Evolutionary conservation across 2,113 vertebrate species (phyloP), one percentile per base, ranked within the genome.

Genomic region (Nicator chloris): DNA sequence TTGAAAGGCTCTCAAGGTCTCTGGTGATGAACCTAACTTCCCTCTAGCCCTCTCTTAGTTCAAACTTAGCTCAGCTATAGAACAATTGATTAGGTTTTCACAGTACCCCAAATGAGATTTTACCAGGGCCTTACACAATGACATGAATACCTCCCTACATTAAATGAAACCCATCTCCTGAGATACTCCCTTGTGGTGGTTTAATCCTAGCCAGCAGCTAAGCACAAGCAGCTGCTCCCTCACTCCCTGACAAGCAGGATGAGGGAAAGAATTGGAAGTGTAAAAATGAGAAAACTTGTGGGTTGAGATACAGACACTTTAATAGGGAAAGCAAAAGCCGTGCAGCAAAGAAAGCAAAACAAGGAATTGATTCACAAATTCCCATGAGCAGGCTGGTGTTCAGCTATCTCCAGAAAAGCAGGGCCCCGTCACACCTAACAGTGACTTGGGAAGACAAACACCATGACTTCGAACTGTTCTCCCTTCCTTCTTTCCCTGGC

Each of bases 381-480:
- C n/a, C 40, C 21, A 31, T 9, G 18, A 45, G 12, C 47, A 54
- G 70, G 7, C 13, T 3, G 4, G 30, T 54, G 47, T 47, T 26
- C 53, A 76, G 47, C 17, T 47, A 54, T 23, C 26, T 63, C 26
- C 70, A 53, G 53, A 59, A 40, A 53, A 60, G n/a, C 45, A 47
- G 54, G n/a, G 10, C 12, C 21, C n/a, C 0, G 0, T 54, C 21
- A 49, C 40, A 47, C 0, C 0, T 19, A 54, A 23, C n/a, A 47
- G 20, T 53, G 24, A 15, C n/a, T 54, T 54, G 30, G 13, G 40
- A 61, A 76, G 35, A 54, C 54, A 69, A 69, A 54, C 30, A 17
- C 13, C 31, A 11, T 47, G 21, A 49, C 17, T 76, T 45, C 0
- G 0, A 61, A 47, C 13, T 30, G 7, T 42, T 33, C 40, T 47